Percentiles rank a stretch among this genome's conserved stretches.
These are phyloP conservation scores for Napeogenes inachia DNA, from an alignment of 2,888 invertebrate genomes.

Conservation along the genomic window DNA sequence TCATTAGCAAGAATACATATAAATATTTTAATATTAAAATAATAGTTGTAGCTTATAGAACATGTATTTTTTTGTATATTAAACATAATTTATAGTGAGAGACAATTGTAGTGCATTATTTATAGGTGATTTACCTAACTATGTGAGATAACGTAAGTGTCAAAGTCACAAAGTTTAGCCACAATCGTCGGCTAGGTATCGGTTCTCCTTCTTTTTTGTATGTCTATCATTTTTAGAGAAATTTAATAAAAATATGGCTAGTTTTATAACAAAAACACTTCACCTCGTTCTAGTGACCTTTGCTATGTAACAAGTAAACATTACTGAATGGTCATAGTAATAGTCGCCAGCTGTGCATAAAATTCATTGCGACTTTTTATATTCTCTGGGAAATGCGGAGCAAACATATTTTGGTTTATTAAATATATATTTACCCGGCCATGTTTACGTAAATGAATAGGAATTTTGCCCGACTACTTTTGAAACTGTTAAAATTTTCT, in stretches of 20 bases:
- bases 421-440: no score
- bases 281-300: constrained; percentile 25
- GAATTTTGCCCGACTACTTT: no score
- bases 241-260: constrained; percentile 21
- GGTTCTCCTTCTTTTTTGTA: constrained; percentile 29
- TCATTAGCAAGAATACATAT: neutral
- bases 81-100: no score
- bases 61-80: neutral
- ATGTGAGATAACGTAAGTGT: constrained; percentile 22
- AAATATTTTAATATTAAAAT: constrained; percentile 3
- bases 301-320: no score
- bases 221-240: constrained; percentile 15
- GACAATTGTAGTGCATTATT: constrained; percentile 10
- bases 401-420: no score
- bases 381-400: no score
- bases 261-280: constrained; percentile 32
- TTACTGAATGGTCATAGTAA: no score
- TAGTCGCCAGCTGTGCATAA: no score
- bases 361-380: no score
- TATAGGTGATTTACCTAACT: constrained; percentile 27
- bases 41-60: neutral
- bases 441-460: no score
- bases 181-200: constrained; percentile 25
- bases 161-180: constrained; percentile 31
- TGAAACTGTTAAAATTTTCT: no score